Evolutionary conservation across 2,888 invertebrate species (phyloP).

Genomic region (Melieria picta): DNA sequence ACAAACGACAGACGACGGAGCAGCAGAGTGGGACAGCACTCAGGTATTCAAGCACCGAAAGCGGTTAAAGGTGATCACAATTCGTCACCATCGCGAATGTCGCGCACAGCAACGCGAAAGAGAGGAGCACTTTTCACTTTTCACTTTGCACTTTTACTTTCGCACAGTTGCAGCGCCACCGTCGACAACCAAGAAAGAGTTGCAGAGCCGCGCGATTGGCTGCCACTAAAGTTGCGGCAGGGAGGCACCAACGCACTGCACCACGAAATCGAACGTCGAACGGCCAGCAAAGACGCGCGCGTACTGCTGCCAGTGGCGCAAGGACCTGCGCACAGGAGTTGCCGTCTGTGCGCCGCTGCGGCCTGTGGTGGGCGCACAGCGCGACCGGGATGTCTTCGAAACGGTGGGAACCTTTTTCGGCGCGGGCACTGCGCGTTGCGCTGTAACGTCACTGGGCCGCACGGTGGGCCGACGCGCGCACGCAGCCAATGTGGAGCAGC

Average conservation of each 20-base stretch:
- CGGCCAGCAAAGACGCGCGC: constrained; percentile 59
- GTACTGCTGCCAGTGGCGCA: constrained; percentile 48
- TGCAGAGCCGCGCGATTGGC: neutral
- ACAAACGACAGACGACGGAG: neutral
- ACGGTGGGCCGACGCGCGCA: neutral
- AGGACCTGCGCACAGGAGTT: neutral
- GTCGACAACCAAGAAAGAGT: neutral
- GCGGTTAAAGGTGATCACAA: constrained; percentile 12
- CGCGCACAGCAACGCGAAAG: neutral
- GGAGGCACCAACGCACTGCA: no score
- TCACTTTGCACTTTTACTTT: neutral
- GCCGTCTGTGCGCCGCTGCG: neutral
- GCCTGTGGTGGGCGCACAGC: neutral
- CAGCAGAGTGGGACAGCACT: neutral
- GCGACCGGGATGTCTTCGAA: neutral
- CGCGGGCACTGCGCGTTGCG: neutral
- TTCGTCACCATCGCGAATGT: neutral
- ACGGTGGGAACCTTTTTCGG: neutral
- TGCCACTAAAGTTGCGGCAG: neutral
- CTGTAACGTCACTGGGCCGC: neutral
- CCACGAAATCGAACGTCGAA: constrained; percentile 45
- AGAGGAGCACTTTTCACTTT: constrained; percentile 8
- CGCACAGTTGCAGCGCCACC: no score
- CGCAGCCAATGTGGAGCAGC: neutral
- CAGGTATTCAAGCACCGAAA: constrained; percentile 30